These are phyloP conservation scores for Aurelia aurita DNA, from an alignment of 30 jellyfish, hydroid and myxozoan genomes.

Conservation along the genomic window DNA sequence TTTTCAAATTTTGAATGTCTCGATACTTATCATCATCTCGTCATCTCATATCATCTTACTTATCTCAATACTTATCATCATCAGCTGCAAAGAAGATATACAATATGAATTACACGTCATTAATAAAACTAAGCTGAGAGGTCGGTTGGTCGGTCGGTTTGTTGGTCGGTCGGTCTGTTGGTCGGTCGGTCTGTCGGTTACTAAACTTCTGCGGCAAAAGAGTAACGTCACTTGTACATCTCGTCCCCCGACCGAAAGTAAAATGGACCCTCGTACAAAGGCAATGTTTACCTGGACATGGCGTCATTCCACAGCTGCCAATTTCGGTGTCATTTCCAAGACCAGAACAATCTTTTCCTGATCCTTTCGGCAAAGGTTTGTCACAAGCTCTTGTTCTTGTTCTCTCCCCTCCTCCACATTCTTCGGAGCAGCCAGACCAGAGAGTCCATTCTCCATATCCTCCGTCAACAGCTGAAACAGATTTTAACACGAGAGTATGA, in stretches of 20 bases:
- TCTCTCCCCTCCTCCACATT: conserved; percentile 79
- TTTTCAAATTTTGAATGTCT: not conserved
- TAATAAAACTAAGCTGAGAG: too few species aligned
- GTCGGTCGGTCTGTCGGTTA: too few species aligned
- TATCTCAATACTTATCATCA: too few species aligned
- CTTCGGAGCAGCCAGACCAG: conserved; percentile 75
- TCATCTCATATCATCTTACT: too few species aligned
- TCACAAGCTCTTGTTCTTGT: conserved; percentile 61
- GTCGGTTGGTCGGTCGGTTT: too few species aligned
- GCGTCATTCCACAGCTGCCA: conserved; percentile 43
- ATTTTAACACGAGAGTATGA: too few species aligned
- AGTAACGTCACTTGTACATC: not conserved
- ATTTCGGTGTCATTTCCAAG: conserved; percentile 59
- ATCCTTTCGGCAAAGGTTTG: conserved; percentile 70
- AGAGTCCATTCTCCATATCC: conserved; percentile 71
- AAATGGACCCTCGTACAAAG: not conserved
- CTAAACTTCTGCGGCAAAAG: not conserved
- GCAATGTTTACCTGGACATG: conserved; percentile 51
- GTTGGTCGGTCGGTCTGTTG: too few species aligned
- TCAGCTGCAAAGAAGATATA: too few species aligned
- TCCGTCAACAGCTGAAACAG: conserved; percentile 61
- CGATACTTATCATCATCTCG: not conserved
- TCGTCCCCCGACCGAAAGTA: not conserved
- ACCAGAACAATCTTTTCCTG: conserved; percentile 59
- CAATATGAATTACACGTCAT: too few species aligned